A percentile compares a stretch with the other conserved stretches of the same genome.
phyloP scores from a whole-genome alignment of 2,888 invertebrate species.

The Drosophila gaucha region DNA sequence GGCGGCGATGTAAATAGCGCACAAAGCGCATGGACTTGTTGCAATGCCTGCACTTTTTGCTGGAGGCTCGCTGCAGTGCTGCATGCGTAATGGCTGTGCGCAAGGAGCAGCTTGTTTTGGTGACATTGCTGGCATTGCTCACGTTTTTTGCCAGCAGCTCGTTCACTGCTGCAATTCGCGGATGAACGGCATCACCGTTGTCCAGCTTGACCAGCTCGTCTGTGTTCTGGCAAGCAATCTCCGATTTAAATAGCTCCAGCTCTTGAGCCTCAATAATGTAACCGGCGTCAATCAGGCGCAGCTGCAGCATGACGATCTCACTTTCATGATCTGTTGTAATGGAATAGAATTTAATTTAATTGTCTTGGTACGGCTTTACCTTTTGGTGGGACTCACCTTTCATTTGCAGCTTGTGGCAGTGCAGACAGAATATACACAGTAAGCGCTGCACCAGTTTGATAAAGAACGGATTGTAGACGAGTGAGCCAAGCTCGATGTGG shows the following conservation, averaged over 20 bases:
- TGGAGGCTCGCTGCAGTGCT: conserved; percentile 68
- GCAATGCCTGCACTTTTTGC: conserved; percentile 82
- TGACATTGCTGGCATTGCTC: conserved; percentile 54
- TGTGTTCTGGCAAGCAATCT: conserved; percentile 77
- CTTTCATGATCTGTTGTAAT: conserved; percentile 80
- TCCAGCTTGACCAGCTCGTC: conserved; percentile 73
- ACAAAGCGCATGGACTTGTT: conserved; percentile 71
- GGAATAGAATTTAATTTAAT: neutral
- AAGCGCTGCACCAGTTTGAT: conserved; percentile 89
- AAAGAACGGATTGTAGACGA: conserved; percentile 96
- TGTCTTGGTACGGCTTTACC: neutral
- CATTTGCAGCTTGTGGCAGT: conserved; percentile 89
- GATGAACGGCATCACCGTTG: conserved; percentile 83
- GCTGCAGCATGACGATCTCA: conserved; percentile 85
- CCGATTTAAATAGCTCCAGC: conserved; percentile 85
- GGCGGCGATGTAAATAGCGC: conserved; percentile 78
- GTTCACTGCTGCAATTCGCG: conserved; percentile 85
- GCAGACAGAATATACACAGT: conserved; percentile 89
- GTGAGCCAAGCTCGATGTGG: conserved; percentile 94
- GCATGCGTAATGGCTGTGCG: conserved; percentile 80
- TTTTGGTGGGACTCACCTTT: conserved; percentile 84
- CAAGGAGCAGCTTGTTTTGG: conserved; percentile 82
- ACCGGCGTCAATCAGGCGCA: conserved; percentile 91
- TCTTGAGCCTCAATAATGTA: conserved; percentile 90
- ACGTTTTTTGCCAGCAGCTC: conserved; percentile 79